phyloP scores from a whole-genome alignment of 2,797 vertebrate genomes.

The Macropus fuliginosus region DNA sequence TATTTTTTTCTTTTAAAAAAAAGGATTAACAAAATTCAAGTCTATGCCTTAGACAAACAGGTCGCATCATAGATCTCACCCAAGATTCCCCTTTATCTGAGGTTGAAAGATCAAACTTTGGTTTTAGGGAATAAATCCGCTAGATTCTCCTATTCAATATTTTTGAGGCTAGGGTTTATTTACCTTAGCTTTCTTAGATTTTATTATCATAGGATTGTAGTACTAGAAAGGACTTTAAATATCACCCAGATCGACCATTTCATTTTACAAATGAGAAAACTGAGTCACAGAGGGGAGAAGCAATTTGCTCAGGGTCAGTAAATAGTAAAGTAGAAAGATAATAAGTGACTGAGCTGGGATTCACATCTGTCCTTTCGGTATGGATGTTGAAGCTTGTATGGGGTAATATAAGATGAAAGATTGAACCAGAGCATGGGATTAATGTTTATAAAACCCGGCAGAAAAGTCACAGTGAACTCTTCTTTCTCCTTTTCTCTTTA shows the following conservation, averaged over 20 bases:
- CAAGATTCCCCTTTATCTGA: not conserved
- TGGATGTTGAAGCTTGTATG: not conserved
- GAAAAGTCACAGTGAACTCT: fast-evolving
- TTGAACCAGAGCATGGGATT: not conserved
- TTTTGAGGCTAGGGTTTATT: not conserved
- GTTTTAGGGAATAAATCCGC: not conserved
- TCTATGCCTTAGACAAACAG: not conserved
- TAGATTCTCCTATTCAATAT: not conserved
- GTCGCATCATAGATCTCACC: not conserved
- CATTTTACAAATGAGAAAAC: not conserved
- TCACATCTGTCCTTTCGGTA: fast-evolving
- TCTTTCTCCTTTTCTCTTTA: not conserved
- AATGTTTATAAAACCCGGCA: fast-evolving
- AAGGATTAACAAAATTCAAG: not conserved
- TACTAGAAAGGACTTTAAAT: not conserved
- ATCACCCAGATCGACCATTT: not conserved
- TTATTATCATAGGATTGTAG: not conserved
- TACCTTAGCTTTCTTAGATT: not conserved
- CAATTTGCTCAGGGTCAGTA: not conserved
- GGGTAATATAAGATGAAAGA: not conserved
- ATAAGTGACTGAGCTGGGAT: not conserved
- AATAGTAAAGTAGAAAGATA: not conserved
- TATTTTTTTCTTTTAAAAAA: not conserved
- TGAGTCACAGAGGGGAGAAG: not conserved
- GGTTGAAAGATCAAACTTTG: not conserved